Conservation (phyloP, 2,113 vertebrate species). For the Corythornis vintsioides region DNA sequence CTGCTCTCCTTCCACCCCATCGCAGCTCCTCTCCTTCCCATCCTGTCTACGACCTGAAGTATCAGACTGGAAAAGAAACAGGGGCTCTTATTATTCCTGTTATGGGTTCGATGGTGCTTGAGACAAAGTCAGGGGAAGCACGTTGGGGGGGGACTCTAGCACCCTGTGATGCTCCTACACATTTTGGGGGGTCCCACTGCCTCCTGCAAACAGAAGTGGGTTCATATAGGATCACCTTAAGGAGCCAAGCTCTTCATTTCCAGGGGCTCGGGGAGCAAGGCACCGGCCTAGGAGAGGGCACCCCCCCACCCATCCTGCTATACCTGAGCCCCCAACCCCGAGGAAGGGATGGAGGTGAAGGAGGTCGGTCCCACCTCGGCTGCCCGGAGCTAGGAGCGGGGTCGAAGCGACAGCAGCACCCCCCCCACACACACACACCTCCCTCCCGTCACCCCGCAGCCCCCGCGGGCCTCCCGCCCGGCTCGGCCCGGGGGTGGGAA, state of each 20-base stretch:
- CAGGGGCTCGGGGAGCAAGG: accelerated
- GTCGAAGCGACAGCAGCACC: no score
- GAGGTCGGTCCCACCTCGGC: not conserved
- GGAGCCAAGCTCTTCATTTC: no score
- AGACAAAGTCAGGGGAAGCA: not conserved
- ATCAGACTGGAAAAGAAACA: not conserved
- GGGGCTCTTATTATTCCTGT: not conserved
- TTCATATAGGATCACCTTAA: not conserved
- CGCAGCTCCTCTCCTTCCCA: not conserved
- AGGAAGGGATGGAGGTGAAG: not conserved
- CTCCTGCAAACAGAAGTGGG: not conserved
- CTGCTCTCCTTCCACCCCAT: not conserved
- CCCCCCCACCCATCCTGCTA: not conserved
- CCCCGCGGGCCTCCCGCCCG: constrained; percentile 44
- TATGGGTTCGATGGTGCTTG: not conserved
- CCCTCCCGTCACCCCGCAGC: not conserved
- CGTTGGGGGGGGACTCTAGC: not conserved
- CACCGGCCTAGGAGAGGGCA: not conserved
- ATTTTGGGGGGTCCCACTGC: not conserved
- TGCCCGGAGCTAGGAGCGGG: no score
- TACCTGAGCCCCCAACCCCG: not conserved
- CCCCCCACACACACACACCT: not conserved
- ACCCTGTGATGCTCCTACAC: accelerated
- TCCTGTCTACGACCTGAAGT: not conserved
- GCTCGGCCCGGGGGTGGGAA: constrained; percentile 62